Evolutionary conservation across 2,888 invertebrate genomes (phyloP), one percentile per base, ranked within the genome.

Genomic region (Ornithoptera alexandrae): DNA sequence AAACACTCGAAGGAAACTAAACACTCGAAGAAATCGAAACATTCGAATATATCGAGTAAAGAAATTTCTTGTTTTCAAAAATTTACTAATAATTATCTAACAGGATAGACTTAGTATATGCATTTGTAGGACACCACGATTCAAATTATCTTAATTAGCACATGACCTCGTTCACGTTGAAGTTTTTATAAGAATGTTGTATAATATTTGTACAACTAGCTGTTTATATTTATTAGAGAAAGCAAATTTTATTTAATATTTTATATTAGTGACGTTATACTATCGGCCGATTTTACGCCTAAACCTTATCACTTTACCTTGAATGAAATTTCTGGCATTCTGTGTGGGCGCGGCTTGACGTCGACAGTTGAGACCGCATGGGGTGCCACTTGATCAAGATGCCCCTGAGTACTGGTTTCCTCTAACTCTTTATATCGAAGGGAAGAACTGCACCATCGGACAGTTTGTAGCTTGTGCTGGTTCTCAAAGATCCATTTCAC

Each of bases 401-500:
- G 79, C 68, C 70, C 69, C 50, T 74, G 80, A 39, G 79, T 74
- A 20, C 79, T 76, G 72, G 75, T 86, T 64, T 93, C 93, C 74
- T 93, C 93, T 66, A 93, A 76, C 78, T 93, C 89, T 74, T 93
- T 93, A 82, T 90, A 90, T 3, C 92, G 86, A 66, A 92, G 79
- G 60, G 92, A 91, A 69, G 92, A 94, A 79, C 94, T 94, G 85
- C 94, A 94, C 76, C 89, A 86, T 20, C 94, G 89, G 58, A 94
- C 89, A 62, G 94, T 94, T 76, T 94, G 94, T 75, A 96, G 83
- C 84, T 96, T 95, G 85, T 95, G 95, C 85, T 96, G 96, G 80
- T 95, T 95, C 84, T 95, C 94, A 82, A 95, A 93, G 74, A 96
- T 90, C 93, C 94, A 94, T 88, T 94, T 94, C 81, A 94, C 94